phyloP scores from a whole-genome alignment of 2,888 invertebrate genomes.

The Bibio marci region DNA sequence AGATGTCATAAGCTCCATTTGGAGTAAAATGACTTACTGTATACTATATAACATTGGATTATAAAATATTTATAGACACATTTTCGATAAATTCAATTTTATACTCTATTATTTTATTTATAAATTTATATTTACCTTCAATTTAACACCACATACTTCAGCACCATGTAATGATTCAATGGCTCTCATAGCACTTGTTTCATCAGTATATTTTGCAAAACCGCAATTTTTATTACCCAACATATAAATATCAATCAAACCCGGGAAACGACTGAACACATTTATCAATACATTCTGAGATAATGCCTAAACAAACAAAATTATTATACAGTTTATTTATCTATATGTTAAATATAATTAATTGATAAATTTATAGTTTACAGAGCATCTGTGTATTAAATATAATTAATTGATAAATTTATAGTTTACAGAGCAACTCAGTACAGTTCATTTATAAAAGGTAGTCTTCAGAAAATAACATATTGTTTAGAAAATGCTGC shows the following conservation, averaged over 20 bases:
- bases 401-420: not conserved
- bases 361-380: constrained; percentile 5
- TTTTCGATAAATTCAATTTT: no score
- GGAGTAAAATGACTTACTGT: no score
- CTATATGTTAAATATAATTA: not conserved
- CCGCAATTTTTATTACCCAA: constrained; percentile 82
- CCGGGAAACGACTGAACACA: constrained; percentile 79
- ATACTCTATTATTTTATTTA: no score
- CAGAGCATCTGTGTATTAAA: not conserved
- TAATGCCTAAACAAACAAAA: constrained; percentile 31
- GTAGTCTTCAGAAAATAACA: no score
- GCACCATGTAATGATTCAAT: constrained; percentile 56
- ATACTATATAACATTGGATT: no score
- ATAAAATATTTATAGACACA: no score
- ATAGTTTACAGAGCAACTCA: constrained; percentile 6
- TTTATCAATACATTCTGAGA: constrained; percentile 71
- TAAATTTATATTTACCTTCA: constrained; percentile 34
- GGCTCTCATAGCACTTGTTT: constrained; percentile 43
- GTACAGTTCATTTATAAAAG: no score
- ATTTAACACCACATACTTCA: constrained; percentile 67
- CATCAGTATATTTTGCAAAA: constrained; percentile 70
- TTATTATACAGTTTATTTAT: not conserved
- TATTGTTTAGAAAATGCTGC: no score
- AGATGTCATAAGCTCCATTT: no score
- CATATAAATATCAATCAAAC: constrained; percentile 78